Percentiles rank a stretch among this genome's conserved stretches.
Evolutionary conservation across 23 tunicate genomes (phyloP).

Genomic region (Halocynthia aurantium): DNA sequence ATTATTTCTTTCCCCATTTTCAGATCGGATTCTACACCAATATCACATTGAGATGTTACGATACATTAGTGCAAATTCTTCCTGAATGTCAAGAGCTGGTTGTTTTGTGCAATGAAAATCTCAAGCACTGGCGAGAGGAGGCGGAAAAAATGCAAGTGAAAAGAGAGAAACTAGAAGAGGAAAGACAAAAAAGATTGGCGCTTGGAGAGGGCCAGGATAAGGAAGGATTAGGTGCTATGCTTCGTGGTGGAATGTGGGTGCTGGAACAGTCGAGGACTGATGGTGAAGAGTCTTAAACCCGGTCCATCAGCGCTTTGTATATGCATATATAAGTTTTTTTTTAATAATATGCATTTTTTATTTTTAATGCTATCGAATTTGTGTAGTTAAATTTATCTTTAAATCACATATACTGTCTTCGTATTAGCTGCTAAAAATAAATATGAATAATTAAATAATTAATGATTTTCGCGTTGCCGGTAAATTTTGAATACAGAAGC

Average conservation of each 20-base stretch:
- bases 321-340: no score
- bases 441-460: no score
- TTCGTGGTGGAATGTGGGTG: conserved; percentile 61
- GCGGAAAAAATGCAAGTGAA: conserved; percentile 29
- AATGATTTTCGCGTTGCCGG: no score
- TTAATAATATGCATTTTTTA: no score
- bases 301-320: no score
- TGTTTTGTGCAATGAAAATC: conserved; percentile 33
- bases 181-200: conserved; percentile 3
- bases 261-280: conserved; percentile 32
- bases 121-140: conserved; percentile 67
- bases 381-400: no score
- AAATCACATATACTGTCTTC: no score
- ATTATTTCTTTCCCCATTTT: not conserved
- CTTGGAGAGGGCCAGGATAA: conserved; percentile 8
- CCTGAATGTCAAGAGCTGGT: conserved; percentile 50
- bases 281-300: not conserved
- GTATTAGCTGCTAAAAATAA: no score
- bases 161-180: conserved; percentile 20
- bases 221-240: conserved; percentile 24
- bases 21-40: conserved; percentile 68
- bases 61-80: conserved; percentile 50
- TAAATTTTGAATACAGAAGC: no score
- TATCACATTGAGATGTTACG: conserved; percentile 59
- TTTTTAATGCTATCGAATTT: no score